Conservation (phyloP, 2,797 vertebrate genomes). For the Hoplostethus mediterraneus region DNA sequence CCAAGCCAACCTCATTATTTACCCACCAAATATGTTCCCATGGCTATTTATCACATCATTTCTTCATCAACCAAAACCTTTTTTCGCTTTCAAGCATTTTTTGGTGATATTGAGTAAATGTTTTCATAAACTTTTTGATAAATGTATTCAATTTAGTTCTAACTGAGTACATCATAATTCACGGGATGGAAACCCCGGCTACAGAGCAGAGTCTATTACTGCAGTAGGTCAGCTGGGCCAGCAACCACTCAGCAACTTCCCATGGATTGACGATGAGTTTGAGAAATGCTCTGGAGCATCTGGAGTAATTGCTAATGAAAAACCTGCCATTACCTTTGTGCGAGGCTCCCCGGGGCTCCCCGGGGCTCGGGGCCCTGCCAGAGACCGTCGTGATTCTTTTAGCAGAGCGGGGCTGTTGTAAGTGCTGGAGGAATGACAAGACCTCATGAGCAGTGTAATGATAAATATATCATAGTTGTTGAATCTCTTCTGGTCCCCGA, state of each 20-base stretch:
- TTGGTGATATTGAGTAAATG: too few relatives aligned
- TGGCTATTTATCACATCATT: too few relatives aligned
- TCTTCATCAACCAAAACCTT: too few relatives aligned
- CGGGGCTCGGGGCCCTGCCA: conserved; percentile 53
- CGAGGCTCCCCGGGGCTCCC: conserved; percentile 32
- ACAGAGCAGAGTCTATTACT: too few relatives aligned
- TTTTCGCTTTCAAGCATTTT: too few relatives aligned
- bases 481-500: conserved; percentile 38
- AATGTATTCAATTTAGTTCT: too few relatives aligned
- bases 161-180: too few relatives aligned
- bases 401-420: conserved; percentile 58
- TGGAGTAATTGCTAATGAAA: conserved; percentile 71
- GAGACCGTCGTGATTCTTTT: conserved; percentile 70
- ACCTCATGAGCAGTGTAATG: conserved; percentile 28
- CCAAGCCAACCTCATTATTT: too few relatives aligned
- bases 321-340: conserved; percentile 43
- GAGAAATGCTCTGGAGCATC: conserved; percentile 37
- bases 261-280: not conserved
- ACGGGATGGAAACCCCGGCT: too few relatives aligned
- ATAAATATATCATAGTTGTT: conserved; percentile 51
- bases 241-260: conserved; percentile 23
- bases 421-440: conserved; percentile 53
- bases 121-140: too few relatives aligned
- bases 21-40: too few relatives aligned
- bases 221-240: conserved; percentile 14